Conservation (phyloP, 2,797 vertebrate species). For the Dicrostonyx torquatus region DNA sequence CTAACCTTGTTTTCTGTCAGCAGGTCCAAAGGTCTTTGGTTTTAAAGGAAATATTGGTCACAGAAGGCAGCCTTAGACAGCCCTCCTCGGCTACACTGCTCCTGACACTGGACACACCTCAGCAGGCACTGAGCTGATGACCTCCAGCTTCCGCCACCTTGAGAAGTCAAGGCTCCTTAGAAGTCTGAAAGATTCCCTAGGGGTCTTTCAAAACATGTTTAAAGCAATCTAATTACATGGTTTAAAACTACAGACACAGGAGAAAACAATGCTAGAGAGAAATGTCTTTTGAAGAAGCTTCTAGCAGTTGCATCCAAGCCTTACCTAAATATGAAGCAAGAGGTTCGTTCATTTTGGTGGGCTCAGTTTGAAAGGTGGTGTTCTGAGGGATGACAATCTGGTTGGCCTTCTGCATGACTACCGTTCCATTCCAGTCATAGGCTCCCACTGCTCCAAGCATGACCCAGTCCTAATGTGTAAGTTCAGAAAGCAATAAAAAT, state of each 20-base stretch:
- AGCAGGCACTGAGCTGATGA: not conserved
- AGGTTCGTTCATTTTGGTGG: conserved; percentile 88
- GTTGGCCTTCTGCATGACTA: conserved; percentile 90
- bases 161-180: not conserved
- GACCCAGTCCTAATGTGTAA: conserved; percentile 87
- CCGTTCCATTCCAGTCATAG: conserved; percentile 98
- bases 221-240: not conserved
- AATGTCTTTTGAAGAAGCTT: not conserved
- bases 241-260: not conserved
- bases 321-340: conserved; percentile 95
- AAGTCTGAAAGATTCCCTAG: not conserved
- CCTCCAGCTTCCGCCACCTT: not conserved
- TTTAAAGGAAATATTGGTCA: not conserved
- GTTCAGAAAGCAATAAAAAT: conserved; percentile 5
- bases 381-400: conserved; percentile 86
- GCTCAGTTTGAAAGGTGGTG: conserved; percentile 88
- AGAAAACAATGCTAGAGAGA: not conserved
- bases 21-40: not conserved
- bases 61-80: not conserved
- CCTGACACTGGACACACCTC: accelerated
- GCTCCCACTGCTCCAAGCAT: conserved; percentile 98
- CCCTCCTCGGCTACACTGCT: accelerated
- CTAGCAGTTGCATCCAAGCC: not conserved
- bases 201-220: not conserved
- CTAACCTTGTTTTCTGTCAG: not conserved